These are phyloP conservation scores for Nycticebus coucang DNA, from an alignment of 2,113 vertebrate genomes.

Conservation along the genomic window DNA sequence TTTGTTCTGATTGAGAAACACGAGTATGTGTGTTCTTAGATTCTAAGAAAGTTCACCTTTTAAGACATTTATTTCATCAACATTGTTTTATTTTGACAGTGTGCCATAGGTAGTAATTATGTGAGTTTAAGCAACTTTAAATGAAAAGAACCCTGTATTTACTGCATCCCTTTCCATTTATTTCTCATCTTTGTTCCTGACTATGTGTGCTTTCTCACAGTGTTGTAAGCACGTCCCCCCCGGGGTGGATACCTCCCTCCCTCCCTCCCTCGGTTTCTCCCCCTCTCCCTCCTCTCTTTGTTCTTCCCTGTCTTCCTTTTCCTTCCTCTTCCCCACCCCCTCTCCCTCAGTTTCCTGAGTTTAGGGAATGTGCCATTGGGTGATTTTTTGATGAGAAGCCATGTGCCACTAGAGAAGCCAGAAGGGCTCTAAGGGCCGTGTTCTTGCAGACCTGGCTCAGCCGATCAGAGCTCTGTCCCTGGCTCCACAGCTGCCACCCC, in stretches of 20 bases:
- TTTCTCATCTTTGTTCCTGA: constrained; percentile 18
- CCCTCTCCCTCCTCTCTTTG: not conserved
- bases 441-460: not conserved
- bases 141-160: not conserved
- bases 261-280: not conserved
- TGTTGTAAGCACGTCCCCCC: not conserved
- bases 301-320: not conserved
- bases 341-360: not conserved
- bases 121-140: constrained; percentile 1
- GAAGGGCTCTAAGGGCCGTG: not conserved
- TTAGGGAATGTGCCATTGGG: not conserved
- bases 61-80: constrained; percentile 23
- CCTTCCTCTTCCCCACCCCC: not conserved
- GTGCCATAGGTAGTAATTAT: not conserved
- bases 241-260: not conserved
- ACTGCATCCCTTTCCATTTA: not conserved
- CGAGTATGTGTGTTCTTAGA: not conserved
- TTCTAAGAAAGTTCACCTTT: not conserved
- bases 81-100: constrained; percentile 38
- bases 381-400: not conserved
- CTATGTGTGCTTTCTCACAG: not conserved
- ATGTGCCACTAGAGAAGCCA: not conserved
- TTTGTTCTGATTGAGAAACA: not conserved
- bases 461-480: not conserved
- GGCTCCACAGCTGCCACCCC: no score